A percentile compares a stretch with the other conserved stretches of the same genome.
Conservation (phyloP, 2,797 vertebrate species). For the Synanceia verrucosa region DNA sequence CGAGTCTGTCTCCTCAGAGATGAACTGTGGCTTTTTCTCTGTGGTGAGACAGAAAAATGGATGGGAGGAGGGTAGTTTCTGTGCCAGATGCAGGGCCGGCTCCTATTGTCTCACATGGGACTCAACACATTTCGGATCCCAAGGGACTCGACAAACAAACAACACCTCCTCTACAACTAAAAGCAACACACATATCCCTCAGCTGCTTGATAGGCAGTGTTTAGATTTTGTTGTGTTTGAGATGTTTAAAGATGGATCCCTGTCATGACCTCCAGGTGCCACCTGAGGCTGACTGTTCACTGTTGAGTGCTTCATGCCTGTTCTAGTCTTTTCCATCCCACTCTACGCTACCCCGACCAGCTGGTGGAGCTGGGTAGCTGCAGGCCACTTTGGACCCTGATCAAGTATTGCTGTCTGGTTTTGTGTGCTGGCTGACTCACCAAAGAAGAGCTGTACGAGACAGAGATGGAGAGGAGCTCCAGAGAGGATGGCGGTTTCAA, state of each 20-base stretch:
- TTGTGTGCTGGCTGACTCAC: conserved; percentile 46
- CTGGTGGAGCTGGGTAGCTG: conserved; percentile 72
- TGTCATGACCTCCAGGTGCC: background rate
- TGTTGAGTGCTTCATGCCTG: conserved; percentile 27
- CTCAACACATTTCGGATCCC: conserved; percentile 57
- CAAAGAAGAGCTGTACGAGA: conserved; percentile 36
- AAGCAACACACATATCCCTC: conserved; percentile 51
- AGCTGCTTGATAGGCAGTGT: conserved; percentile 26
- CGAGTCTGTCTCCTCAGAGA: conserved; percentile 25
- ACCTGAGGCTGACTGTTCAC: conserved; percentile 48
- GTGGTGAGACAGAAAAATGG: conserved; percentile 36
- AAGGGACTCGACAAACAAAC: conserved; percentile 61
- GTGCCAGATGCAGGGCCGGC: conserved; percentile 47
- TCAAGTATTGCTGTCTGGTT: conserved; percentile 72
- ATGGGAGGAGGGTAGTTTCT: conserved; percentile 19
- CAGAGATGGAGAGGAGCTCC: conserved; percentile 19
- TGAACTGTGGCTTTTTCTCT: conserved; percentile 25
- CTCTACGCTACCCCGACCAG: conserved; percentile 61
- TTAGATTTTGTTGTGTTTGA: conserved; percentile 18
- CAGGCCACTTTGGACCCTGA: conserved; percentile 63
- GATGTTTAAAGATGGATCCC: conserved; percentile 58
- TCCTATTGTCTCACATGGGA: conserved; percentile 55
- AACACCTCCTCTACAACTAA: conserved; percentile 40
- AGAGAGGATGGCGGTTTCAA: conserved; percentile 30
- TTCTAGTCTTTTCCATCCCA: conserved; percentile 41